Evolutionary conservation across 1,140 invertebrate species (phyloP), one percentile per base, ranked within the genome.

Genomic region (Chrysopa pallens): DNA sequence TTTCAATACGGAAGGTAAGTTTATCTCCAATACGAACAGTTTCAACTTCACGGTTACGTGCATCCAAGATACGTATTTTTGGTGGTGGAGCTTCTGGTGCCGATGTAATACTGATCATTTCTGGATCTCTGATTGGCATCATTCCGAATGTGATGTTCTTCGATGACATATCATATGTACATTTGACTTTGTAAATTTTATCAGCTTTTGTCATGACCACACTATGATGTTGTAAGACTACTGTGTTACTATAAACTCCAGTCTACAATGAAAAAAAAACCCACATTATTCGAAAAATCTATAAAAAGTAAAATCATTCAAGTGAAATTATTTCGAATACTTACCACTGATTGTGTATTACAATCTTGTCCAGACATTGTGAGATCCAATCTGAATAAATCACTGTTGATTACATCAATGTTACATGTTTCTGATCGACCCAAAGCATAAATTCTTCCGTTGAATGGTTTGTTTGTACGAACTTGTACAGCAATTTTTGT

Each of bases 91-190:
- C 89, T 63, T 92, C 89, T 3, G 90, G 89, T 11, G 89, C 86
- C 9, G 87, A 89, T 23, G 89, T 93, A 53, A 94, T 92, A 56
- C 87, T 89, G 55, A 93, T 90, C 79, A 89, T 91, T 58, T 91
- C 87, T 36, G 87, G 87, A 64, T 91, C 87, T 59, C 84, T 83
- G 64, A 23, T 91, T 41, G 89, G 88, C 80, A 93, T 89, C 87
- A 93, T 92, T 64, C 89, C 89, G 65, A 93, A 94, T 8, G 89
- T 92, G 45, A 94, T 91, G 60, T 94, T 94, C 69, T 90, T 88
- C 1, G 88, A 90, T 40, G 86, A 87, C 79, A 93, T 93, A 61
- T 94, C 90, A 58, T 94, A 94, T 0, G 89, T 94, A 56, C 90
- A 94, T 55, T 92, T 89, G 29, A 94, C 85, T 64, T 92, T 92